Base-by-base conservation (phyloP, 1,140 invertebrate species). In the Aphidius ervi region DNA sequence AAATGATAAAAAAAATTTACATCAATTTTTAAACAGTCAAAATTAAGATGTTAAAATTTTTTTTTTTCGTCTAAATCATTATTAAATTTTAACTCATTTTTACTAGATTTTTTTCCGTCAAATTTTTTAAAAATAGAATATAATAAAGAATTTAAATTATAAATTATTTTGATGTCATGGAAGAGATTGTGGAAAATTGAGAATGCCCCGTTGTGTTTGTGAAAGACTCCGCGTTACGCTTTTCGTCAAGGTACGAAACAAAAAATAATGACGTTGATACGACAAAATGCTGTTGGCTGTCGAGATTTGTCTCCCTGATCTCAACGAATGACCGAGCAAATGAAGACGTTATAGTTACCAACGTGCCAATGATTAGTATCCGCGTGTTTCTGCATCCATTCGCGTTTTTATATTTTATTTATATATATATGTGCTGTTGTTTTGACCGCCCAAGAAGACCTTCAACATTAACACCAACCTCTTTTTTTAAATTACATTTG, bases 311-410 rank as follows among this genome's bases (percentile, higher is more conserved):
- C 57, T 48, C 49, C 55, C 8, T 23, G 31, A 43, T 20, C 57
- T 41, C 47, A 52, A 47, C 53, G 23, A 7, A 41, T 42, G 40
- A 54, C 39, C 40, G 39, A 53, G 65, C 64, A 64, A 68, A 76
- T 77, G 67, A 76, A 75, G 75, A 77, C 68, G 70, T 31, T 31
- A 31, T 31, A 31, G 23, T 76, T 70, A 63, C 63, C 50, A 54
- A 67, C 58, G 63, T 63, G 65, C 23, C 23, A 72, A 72, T 69
- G 68, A 77, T 77, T 73, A 72, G 70, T 69, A 67, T 10, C 62
- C 47, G 56, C 56, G 41, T 43, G 39, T 56, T 58, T 46, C 45
- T 59, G 41, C 9, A n/a, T 48, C 20, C 50, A 50, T 42, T 41
- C 42, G 20, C 5, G 9, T 48, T 31, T 31, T 31, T 31, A 31